A percentile compares a stretch with the other conserved stretches of the same genome.
These are phyloP conservation scores for Nymphalis c-album DNA, from an alignment of 2,888 invertebrate genomes.

Conservation along the genomic window DNA sequence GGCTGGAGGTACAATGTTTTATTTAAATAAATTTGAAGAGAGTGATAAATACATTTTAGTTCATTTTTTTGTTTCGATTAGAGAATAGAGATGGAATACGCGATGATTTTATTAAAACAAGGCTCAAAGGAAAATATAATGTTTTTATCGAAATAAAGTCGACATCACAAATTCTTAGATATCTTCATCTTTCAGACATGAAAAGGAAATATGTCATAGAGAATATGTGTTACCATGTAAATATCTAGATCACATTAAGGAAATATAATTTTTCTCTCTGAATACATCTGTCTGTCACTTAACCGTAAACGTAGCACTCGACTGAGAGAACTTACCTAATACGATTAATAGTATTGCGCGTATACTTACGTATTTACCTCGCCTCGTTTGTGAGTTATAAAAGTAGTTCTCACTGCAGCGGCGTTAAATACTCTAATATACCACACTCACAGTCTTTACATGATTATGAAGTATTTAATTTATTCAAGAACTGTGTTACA, in stretches of 20 bases:
- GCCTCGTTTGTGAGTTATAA: background rate
- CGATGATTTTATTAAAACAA: too few relatives aligned
- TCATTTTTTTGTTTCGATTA: too few relatives aligned
- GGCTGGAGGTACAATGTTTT: too few relatives aligned
- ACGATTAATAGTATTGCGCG: background rate
- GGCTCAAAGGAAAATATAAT: too few relatives aligned
- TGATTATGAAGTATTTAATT: too few relatives aligned
- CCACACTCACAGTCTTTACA: too few relatives aligned
- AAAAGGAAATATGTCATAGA: background rate
- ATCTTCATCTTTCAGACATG: background rate
- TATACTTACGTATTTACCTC: slow-evolving; percentile 2
- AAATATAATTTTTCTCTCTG: background rate
- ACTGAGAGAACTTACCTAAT: slow-evolving; percentile 11
- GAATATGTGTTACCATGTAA: background rate
- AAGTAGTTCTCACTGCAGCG: background rate
- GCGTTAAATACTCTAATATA: background rate
- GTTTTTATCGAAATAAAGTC: background rate
- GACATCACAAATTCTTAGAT: background rate
- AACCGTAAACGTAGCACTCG: background rate
- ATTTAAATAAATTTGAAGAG: too few relatives aligned
- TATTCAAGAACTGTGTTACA: too few relatives aligned
- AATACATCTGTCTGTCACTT: slow-evolving; percentile 1
- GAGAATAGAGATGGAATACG: too few relatives aligned
- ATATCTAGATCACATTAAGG: background rate
- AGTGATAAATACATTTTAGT: too few relatives aligned